phyloP scores from a whole-genome alignment of 2,113 vertebrate genomes.

The Tragelaphus strepsiceros region DNA sequence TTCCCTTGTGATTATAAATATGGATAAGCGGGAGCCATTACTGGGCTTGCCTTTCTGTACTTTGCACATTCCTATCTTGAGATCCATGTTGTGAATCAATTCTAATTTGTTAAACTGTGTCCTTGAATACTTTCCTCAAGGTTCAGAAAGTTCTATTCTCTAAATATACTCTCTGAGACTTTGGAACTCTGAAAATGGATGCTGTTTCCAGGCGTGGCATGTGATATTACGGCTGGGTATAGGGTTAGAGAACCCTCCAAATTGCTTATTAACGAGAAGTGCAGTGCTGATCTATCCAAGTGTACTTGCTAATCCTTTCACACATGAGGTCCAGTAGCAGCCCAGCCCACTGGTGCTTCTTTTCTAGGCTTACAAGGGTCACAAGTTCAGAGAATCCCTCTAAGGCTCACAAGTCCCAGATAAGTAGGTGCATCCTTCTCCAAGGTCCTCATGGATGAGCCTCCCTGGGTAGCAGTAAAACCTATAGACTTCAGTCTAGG shows the following conservation, averaged over 20 bases:
- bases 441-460: neutral
- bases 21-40: neutral
- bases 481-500: neutral
- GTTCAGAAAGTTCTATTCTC: neutral
- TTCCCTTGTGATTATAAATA: neutral
- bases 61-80: slow-evolving; percentile 21
- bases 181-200: neutral
- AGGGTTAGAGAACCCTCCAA: neutral
- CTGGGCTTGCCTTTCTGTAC: neutral
- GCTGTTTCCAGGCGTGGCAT: neutral
- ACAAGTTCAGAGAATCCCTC: neutral
- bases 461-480: neutral
- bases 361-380: neutral
- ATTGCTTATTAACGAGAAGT: neutral
- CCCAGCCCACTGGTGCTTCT: neutral
- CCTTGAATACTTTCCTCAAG: neutral
- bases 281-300: neutral
- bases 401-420: neutral
- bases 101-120: neutral
- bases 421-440: neutral
- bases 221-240: neutral
- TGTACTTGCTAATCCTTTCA: neutral
- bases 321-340: neutral
- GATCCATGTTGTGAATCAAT: neutral
- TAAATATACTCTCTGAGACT: neutral